Evolutionary conservation across 2,797 vertebrate species (phyloP).

Genomic region (Sebastes minor): DNA sequence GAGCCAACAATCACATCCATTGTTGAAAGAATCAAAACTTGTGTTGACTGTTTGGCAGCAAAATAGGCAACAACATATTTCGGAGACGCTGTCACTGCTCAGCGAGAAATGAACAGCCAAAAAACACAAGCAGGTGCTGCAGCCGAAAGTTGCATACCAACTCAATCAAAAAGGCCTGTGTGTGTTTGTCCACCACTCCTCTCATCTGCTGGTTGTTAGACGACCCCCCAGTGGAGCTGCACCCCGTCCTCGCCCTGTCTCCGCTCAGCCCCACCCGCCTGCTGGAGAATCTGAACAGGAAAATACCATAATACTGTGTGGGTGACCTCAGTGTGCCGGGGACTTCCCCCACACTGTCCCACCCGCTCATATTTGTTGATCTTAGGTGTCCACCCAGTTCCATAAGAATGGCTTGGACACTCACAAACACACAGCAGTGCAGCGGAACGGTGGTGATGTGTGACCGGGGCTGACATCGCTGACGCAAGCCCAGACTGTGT

Average conservation of each 20-base stretch:
- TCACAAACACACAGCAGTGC: constrained; percentile 7
- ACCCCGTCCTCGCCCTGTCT: constrained; percentile 42
- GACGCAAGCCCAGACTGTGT: constrained; percentile 13
- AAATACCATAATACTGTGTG: constrained; percentile 35
- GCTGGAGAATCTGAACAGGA: constrained; percentile 19
- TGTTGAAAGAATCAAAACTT: not conserved
- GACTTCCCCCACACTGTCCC: constrained; percentile 61
- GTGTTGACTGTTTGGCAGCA: not conserved
- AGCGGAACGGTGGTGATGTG: constrained; percentile 19
- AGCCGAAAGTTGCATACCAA: not conserved
- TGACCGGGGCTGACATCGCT: constrained; percentile 22
- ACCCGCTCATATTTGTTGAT: constrained; percentile 66
- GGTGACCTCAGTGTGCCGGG: constrained; percentile 50
- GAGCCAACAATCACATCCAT: not conserved
- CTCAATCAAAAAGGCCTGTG: not conserved
- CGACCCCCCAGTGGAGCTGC: constrained; percentile 34
- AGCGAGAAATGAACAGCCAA: not conserved
- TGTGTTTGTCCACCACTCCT: constrained; percentile 46
- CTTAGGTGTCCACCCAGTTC: constrained; percentile 48
- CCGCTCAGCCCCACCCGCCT: constrained; percentile 32
- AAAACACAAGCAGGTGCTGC: not conserved
- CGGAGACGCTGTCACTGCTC: not conserved
- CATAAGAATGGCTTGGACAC: constrained; percentile 26
- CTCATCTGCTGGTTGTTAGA: constrained; percentile 54
- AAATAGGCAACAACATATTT: not conserved